Percentiles rank a stretch among this genome's conserved stretches.
phyloP scores from a whole-genome alignment of 2,113 vertebrate species.

The Mirza zaza region DNA sequence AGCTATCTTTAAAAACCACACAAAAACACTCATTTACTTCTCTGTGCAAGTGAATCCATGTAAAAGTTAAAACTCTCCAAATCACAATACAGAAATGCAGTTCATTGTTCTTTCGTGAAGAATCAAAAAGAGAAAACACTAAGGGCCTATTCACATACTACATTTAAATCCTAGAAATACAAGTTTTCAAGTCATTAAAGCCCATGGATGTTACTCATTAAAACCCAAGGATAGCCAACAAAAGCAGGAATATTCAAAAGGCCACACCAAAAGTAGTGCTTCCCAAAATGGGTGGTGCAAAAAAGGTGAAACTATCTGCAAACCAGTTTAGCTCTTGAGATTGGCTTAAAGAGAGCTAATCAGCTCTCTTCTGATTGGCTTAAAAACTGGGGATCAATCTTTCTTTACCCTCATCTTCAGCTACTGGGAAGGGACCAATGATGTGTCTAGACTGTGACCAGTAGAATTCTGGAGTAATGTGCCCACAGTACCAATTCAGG shows the following conservation, averaged over 20 bases:
- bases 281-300: background rate
- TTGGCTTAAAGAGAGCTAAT: too few species aligned
- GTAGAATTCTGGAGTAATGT: background rate
- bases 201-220: background rate
- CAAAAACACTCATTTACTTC: background rate
- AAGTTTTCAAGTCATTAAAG: constrained; percentile 12
- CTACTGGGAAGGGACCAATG: background rate
- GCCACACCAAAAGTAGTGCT: background rate
- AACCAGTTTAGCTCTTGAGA: background rate
- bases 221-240: background rate
- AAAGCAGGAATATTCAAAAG: constrained; percentile 32
- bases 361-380: background rate
- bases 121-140: background rate
- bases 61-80: constrained; percentile 41
- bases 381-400: background rate
- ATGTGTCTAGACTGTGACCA: background rate
- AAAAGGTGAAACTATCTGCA: background rate
- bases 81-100: background rate
- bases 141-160: background rate
- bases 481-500: background rate
- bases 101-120: background rate
- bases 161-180: constrained; percentile 27
- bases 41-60: constrained; percentile 33
- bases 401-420: background rate
- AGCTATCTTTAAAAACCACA: background rate